phyloP scores from a whole-genome alignment of 2,113 vertebrate genomes.

The Picathartes gymnocephalus region DNA sequence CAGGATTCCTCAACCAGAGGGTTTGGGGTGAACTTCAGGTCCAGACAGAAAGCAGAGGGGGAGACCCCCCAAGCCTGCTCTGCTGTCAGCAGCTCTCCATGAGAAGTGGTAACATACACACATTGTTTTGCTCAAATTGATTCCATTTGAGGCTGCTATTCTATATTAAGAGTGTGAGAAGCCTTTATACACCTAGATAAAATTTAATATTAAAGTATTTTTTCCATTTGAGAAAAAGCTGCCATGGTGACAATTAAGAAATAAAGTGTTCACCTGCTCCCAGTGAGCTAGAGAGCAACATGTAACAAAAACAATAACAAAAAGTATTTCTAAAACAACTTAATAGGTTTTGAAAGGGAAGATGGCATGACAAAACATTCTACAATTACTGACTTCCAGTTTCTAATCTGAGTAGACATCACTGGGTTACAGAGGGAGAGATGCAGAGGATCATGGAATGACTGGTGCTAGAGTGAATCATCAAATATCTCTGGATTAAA shows the following conservation, averaged over 20 bases:
- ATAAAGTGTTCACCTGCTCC: background rate
- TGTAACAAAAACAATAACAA: background rate
- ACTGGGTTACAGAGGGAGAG: background rate
- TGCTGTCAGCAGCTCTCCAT: background rate
- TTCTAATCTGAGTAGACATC: background rate
- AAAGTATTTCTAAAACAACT: background rate
- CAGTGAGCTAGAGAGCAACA: fast-evolving
- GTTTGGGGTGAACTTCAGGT: background rate
- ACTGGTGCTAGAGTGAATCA: background rate
- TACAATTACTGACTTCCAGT: background rate
- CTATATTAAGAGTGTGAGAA: background rate
- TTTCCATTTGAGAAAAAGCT: background rate
- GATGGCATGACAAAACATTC: background rate
- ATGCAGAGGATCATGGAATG: background rate
- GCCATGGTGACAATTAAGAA: background rate
- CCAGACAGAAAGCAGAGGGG: background rate
- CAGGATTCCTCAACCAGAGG: background rate
- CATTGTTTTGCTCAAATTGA: background rate
- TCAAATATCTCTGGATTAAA: background rate
- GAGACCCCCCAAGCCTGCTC: background rate
- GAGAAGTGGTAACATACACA: background rate
- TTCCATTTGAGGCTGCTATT: background rate
- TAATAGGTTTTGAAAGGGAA: background rate
- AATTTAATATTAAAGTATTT: background rate
- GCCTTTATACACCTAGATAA: background rate